phyloP scores from a whole-genome alignment of 2,113 vertebrate genomes.

The Mystacornis crossleyi region DNA sequence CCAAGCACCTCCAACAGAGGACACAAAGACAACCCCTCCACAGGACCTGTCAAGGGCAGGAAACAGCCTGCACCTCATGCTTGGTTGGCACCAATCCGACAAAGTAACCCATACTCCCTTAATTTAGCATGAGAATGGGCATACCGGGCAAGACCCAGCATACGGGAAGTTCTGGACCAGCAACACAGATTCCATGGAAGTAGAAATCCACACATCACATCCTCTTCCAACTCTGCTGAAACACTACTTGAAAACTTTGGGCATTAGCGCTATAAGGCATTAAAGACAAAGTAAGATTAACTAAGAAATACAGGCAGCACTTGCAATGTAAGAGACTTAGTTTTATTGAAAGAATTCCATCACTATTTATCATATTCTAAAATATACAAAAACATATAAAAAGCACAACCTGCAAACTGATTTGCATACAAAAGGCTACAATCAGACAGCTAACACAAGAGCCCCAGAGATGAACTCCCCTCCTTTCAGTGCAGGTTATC shows the following conservation, averaged over 20 bases:
- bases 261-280: background rate
- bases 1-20: background rate
- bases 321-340: background rate
- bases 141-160: background rate
- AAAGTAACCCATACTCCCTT: background rate
- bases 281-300: background rate
- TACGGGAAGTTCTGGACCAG: fast-evolving
- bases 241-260: background rate
- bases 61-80: background rate
- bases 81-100: background rate
- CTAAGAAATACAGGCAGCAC: background rate
- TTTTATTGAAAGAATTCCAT: background rate
- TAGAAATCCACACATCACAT: background rate
- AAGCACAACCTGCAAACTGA: background rate
- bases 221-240: background rate
- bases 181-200: background rate
- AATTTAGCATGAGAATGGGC: background rate
- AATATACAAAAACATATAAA: background rate
- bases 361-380: background rate
- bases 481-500: background rate
- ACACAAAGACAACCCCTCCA: background rate
- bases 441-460: background rate
- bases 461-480: background rate
- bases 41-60: background rate
- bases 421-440: background rate